Base-by-base conservation (phyloP, 2,888 invertebrate species). In the Erpobdella octoculata region DNA sequence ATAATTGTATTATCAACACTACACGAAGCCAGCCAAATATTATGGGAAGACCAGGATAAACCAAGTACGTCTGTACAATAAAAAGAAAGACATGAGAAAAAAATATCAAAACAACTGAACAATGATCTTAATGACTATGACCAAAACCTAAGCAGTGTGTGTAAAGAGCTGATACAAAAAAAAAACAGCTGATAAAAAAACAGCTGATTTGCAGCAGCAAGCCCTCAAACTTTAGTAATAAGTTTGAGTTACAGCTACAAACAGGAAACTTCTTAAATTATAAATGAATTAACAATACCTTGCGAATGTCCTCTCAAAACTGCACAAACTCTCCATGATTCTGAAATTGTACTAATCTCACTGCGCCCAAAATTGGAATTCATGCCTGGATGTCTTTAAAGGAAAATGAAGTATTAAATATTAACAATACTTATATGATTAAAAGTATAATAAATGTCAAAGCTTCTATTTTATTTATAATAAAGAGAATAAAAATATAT, bases 1-100 rank as follows among this genome's bases (percentile, higher is more conserved):
- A 96, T 92, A n/a, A 97, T 89, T 0, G 91, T 91, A 81, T 96
- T 96, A 84, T 99, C 98, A 0, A 99, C 91, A 77, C 96, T 96
- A 78, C 94, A 93, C 67, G 95, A 93, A 8, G 97, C 98, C 69
- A 98, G 83, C 89, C 91, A 96, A 33, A 89, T 88, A 84, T 94
- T 95, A 76, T 91, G 87, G 0, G 93, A 93, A 0, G 96, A 95
- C 97, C 97, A 98, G 0, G 95, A 92, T 41, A 97, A 85, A 83
- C 96, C 95, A 18, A 98, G 84, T 0, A 98, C 91, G 86, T 98
- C 97, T 84, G 76, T 6, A 53, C 9, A 41, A 53, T 25, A 2
- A 53, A 53, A 3, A 25, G 8, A 12, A 48, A 3, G 25, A 21
- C 25, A 48, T 48, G 48, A 9, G 18, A 12, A 41, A 41, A 12